Conservation (phyloP, 2,888 invertebrate species). For the Lysandra bellargus region DNA sequence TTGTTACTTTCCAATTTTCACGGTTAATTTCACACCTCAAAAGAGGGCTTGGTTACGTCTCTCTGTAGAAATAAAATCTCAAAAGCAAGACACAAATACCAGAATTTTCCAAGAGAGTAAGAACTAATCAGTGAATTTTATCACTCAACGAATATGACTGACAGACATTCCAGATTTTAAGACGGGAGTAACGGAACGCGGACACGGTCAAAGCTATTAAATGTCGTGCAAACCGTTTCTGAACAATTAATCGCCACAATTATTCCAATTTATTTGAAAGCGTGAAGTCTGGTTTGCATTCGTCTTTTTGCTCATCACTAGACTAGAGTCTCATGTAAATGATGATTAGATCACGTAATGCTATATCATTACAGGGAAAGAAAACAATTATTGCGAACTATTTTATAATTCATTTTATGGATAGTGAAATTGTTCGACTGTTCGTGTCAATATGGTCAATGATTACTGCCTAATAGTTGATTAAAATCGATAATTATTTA, state of each 20-base stretch:
- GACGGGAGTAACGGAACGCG: conserved; percentile 14
- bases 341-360: conserved; percentile 18
- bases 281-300: conserved; percentile 42
- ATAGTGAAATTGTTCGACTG: background rate
- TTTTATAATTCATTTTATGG: background rate
- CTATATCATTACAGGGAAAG: conserved; percentile 4
- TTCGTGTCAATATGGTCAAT: background rate
- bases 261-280: conserved; percentile 43
- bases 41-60: background rate
- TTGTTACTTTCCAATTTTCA: background rate
- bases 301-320: conserved; percentile 37
- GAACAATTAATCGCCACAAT: conserved; percentile 41
- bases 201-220: conserved; percentile 28
- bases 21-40: background rate
- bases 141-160: conserved; percentile 1
- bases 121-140: background rate
- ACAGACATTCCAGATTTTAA: conserved; percentile 7
- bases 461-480: background rate
- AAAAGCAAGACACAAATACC: background rate
- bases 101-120: background rate
- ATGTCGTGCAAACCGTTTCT: conserved; percentile 32
- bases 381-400: background rate
- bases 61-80: background rate
- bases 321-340: conserved; percentile 16
- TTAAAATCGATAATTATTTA: no score